phyloP scores from a whole-genome alignment of 2,888 invertebrate genomes.

The Hypolimnas misippus region DNA sequence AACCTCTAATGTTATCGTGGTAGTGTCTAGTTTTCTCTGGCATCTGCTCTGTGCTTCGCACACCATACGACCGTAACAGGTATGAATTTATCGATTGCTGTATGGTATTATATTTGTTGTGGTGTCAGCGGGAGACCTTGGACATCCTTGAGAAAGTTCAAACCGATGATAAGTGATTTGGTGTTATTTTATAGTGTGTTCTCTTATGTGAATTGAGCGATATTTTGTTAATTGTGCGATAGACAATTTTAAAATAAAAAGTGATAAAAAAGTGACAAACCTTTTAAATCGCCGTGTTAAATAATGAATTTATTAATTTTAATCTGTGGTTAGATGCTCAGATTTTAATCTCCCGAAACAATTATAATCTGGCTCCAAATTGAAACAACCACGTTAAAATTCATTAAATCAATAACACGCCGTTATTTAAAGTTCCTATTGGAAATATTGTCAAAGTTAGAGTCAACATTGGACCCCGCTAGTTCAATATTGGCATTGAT shows the following conservation, averaged over 20 bases:
- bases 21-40: slow-evolving; percentile 35
- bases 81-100: slow-evolving; percentile 33
- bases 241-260: too few species aligned
- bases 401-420: not conserved
- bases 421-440: not conserved
- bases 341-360: too few species aligned
- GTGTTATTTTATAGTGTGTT: not conserved
- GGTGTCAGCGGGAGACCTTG: slow-evolving; percentile 32
- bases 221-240: not conserved
- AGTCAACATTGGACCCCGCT: not conserved
- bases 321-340: too few species aligned
- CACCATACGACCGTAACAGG: slow-evolving; percentile 40
- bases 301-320: too few species aligned
- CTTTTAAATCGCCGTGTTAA: not conserved
- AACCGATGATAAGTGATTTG: slow-evolving; percentile 1
- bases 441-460: not conserved
- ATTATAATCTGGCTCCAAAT: too few species aligned
- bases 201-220: not conserved
- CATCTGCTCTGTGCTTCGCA: slow-evolving; percentile 33
- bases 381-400: too few species aligned
- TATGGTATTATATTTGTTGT: slow-evolving; percentile 20
- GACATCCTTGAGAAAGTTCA: slow-evolving; percentile 33
- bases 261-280: not conserved
- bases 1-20: slow-evolving; percentile 17
- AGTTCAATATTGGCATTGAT: slow-evolving; percentile 13